Base-by-base conservation (phyloP, 2,888 invertebrate species). In the Lepeophtheirus nordmannii region DNA sequence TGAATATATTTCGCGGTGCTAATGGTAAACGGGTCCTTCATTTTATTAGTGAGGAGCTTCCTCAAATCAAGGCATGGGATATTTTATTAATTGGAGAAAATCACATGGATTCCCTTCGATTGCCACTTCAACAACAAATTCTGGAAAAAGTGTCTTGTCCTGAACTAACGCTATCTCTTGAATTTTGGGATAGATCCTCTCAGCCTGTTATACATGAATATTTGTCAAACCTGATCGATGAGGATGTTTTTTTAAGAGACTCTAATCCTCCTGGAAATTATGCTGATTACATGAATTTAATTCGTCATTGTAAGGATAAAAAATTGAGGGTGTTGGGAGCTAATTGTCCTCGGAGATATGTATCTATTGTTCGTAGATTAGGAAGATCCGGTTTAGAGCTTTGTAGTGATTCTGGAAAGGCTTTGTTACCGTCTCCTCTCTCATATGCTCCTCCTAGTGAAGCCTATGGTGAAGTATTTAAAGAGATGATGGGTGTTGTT, bases 141-240 rank as follows among this genome's bases (percentile, higher is more conserved):
- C 56, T 64, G 8, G 22, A 22, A 20, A 10, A 12, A 17, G 39
- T 62, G 11, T 17, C 38, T 40, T 14, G 20, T 17, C n/a, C 17
- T 14, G 37, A 64, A 53, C 9, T 17, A 11, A 56, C 53, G 12
- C 37, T 64, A 17, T 64, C 64, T 10, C 37, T 64, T 10, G 64
- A 64, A 37, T 64, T 64, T 30, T 64, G 23, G 46, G 64, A 64
- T 40, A n/a, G 64, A 20, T 20, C 20, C n/a, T 20, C 64, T 46
- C 64, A 64, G 37, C 17, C 46, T 56, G 64, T 64, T 37, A 20
- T 64, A 17, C 22, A 64, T 37, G 64, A 64, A 23, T 64, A 64
- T 40, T 37, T 64, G 10, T 11, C 14, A 8, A 56, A 20, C 5
- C 30, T 64, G 11, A 14, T 64, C n/a, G 37, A 56, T 17, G 14